Base-by-base conservation (phyloP, 2,797 vertebrate genomes). In the Girardinus metallicus region DNA sequence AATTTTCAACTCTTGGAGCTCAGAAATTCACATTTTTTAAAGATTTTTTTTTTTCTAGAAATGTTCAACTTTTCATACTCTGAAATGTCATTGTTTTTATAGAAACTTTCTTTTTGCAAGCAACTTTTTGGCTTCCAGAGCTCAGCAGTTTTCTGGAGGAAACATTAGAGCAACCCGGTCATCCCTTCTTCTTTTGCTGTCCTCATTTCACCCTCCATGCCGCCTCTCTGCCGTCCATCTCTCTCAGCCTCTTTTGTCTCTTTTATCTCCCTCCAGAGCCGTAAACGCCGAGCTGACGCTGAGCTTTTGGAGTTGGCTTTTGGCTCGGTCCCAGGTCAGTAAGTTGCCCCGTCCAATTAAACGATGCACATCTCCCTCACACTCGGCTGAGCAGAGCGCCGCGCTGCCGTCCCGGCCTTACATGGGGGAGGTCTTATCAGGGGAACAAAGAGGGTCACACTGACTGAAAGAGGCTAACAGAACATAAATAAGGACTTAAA, bases 341-440 rank as follows among this genome's bases (percentile, higher is more conserved):
- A 93, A 75, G 92, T 90, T 82, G 86, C 85, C 88, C 83, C 31
- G 88, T 92, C 90, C 86, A 94, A 94, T 93, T 92, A 94, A 89
- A 93, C 60, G 86, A 94, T 91, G 88, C 83, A 80, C 85, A 94
- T 93, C 93, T 94, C 87, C 66, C 82, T 80, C 91, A 87, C 91
- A 86, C 86, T 90, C 6, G 80, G 83, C 87, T 85, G 85, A 88
- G 83, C 90, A 47, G 81, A 77, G 82, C 73, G 77, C 77, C 74
- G 26, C 1, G 51, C 87, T 83, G 72, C 86, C 46, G 9, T 84
- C 90, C 78, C n/a, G 73, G 83, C 91, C 87, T 84, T 89, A 90
- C 86, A 89, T 86, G 91, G 89, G 83, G 80, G 86, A 84, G 47
- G 85, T 90, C 83, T 80, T 76, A 87, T 86, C 85, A 57, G 76